These are phyloP conservation scores for Andrena minutula DNA, from an alignment of 2,888 invertebrate species.

Conservation along the genomic window DNA sequence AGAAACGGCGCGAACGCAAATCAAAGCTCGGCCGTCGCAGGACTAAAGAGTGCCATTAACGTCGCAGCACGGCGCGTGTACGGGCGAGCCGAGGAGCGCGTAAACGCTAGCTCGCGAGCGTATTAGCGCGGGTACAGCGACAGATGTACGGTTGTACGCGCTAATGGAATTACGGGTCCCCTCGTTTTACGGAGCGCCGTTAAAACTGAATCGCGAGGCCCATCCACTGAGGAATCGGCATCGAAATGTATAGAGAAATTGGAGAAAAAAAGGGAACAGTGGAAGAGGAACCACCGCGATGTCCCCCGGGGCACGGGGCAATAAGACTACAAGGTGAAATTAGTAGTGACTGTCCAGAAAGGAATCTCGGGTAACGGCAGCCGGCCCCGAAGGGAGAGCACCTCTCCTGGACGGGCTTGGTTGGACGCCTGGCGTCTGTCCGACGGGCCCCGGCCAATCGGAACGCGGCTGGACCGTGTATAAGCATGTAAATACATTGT, in stretches of 20 bases:
- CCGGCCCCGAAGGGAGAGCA: constrained; percentile 27
- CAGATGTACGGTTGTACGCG: constrained; percentile 40
- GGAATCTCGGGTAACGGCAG: constrained; percentile 63
- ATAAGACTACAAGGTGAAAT: constrained; percentile 63
- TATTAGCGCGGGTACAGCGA: constrained; percentile 12
- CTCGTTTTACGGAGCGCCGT: constrained; percentile 14
- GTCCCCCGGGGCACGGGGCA: constrained; percentile 23
- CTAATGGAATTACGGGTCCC: constrained; percentile 44
- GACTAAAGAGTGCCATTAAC: not conserved
- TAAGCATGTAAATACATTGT: constrained; percentile 83
- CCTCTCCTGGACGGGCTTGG: constrained; percentile 49
- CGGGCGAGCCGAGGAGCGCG: not conserved
- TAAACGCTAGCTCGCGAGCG: not conserved
- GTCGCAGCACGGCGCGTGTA: not conserved
- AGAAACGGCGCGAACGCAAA: not conserved
- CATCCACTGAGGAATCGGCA: not conserved
- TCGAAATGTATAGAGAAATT: not conserved
- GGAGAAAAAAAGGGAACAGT: not conserved
- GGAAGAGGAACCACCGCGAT: not conserved
- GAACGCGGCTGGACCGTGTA: constrained; percentile 60
- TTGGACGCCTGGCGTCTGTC: constrained; percentile 75
- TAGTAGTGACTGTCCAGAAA: constrained; percentile 60
- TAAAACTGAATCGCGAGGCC: constrained; percentile 24
- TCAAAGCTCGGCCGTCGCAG: not conserved
- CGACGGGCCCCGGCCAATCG: constrained; percentile 76